Conservation (phyloP, 2,113 vertebrate species). For the Eretmochelys imbricata region DNA sequence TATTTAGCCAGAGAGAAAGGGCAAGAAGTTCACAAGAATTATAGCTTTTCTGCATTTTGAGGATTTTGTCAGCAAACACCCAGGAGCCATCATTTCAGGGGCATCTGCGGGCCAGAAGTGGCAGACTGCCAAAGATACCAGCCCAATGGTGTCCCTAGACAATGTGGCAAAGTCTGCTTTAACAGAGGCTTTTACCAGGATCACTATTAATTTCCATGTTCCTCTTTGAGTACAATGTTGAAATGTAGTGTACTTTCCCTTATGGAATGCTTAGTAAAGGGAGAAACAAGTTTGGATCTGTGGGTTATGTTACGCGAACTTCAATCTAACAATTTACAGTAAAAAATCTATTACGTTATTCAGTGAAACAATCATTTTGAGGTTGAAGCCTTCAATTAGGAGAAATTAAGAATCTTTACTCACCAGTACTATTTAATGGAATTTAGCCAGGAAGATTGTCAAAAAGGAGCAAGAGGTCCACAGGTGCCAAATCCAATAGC, state of each 20-base stretch:
- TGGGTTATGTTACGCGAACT: not conserved
- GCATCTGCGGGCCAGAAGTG: not conserved
- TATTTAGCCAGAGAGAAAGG: not conserved
- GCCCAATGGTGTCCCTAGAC: too few species aligned
- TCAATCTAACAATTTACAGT: not conserved
- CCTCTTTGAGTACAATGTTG: not conserved
- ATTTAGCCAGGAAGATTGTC: rapidly evolving
- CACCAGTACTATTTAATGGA: not conserved
- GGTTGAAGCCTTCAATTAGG: not conserved
- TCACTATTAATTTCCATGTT: not conserved
- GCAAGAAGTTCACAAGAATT: not conserved
- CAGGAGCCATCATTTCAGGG: not conserved
- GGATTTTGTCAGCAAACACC: too few species aligned
- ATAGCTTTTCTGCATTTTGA: too few species aligned
- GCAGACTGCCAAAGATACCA: not conserved
- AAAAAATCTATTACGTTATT: not conserved
- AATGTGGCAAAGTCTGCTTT: too few species aligned
- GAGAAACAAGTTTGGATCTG: not conserved
- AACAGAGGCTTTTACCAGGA: too few species aligned
- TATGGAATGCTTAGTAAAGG: not conserved
- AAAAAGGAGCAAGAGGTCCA: not conserved
- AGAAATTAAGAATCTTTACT: not conserved
- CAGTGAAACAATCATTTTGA: not conserved
- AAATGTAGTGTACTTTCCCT: not conserved
- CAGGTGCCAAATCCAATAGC: not conserved